Percentiles rank a stretch among this genome's conserved stretches.
Conservation (phyloP, 2,113 vertebrate genomes). For the Ardeotis arabs region DNA sequence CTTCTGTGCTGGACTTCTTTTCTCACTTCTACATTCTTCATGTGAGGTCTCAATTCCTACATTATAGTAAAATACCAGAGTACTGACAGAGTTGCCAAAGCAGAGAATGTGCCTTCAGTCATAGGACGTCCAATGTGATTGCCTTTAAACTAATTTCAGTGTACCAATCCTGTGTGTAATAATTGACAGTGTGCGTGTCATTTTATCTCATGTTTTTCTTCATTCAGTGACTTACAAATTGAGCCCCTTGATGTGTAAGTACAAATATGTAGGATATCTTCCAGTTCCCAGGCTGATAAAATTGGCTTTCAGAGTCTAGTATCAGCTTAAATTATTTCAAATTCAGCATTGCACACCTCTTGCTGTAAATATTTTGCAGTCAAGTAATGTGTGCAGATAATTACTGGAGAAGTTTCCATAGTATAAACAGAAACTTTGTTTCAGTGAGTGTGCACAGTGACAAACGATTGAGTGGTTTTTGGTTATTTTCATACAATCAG, state of each 20-base stretch:
- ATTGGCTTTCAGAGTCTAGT: not conserved
- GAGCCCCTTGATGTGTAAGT: not conserved
- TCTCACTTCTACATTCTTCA: not conserved
- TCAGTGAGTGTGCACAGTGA: not conserved
- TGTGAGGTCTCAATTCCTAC: not conserved
- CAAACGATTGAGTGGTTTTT: not conserved
- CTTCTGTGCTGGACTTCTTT: not conserved
- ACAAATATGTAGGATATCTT: not conserved
- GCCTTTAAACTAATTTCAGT: not conserved
- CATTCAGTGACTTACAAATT: not conserved
- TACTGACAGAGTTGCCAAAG: not conserved
- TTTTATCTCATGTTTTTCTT: not conserved
- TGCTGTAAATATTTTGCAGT: not conserved
- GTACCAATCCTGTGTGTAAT: not conserved
- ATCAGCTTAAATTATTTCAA: not conserved
- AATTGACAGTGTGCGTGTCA: not conserved
- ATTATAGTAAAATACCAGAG: not conserved
- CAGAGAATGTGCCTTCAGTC: not conserved
- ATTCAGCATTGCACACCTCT: not conserved
- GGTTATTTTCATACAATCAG: not conserved
- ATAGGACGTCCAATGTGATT: not conserved
- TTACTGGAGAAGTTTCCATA: not conserved
- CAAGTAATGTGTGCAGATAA: not conserved
- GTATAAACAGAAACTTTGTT: not conserved
- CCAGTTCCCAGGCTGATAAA: not conserved